Evolutionary conservation across 2,113 vertebrate genomes (phyloP).

Genomic region (Dicentrarchus labrax): DNA sequence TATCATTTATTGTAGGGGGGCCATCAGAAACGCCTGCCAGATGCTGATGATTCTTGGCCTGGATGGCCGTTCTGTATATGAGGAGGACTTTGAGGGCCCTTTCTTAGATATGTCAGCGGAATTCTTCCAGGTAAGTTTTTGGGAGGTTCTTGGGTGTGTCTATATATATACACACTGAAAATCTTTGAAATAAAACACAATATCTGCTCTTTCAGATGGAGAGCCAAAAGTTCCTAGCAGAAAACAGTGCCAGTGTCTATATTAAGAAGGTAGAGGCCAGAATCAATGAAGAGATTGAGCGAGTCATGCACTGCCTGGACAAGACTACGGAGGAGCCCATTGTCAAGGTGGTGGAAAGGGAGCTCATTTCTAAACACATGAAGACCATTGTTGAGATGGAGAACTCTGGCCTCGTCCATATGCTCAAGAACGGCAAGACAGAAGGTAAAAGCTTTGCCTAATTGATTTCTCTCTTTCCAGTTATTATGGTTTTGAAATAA

Average conservation of each 20-base stretch:
- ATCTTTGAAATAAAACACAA: background rate
- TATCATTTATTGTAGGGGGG: conserved; percentile 85
- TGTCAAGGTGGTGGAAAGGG: conserved; percentile 96
- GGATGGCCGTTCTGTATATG: conserved; percentile 96
- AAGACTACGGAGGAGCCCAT: conserved; percentile 97
- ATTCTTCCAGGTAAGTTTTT: conserved; percentile 94
- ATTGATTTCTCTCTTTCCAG: background rate
- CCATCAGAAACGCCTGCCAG: conserved; percentile 97
- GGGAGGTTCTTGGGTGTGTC: background rate
- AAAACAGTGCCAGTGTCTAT: conserved; percentile 99
- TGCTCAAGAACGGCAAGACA: conserved; percentile 98
- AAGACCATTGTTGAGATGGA: conserved; percentile 99
- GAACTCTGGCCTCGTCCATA: conserved; percentile 97
- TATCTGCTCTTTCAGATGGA: conserved; percentile 89
- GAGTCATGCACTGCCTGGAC: conserved; percentile 98
- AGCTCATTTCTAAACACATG: conserved; percentile 99
- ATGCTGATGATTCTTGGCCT: conserved; percentile 99
- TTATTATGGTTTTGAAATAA: background rate
- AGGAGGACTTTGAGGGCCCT: conserved; percentile 97
- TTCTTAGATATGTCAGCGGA: conserved; percentile 99
- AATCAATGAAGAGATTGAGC: conserved; percentile 98
- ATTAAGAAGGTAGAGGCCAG: conserved; percentile 99
- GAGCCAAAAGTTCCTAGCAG: conserved; percentile 98
- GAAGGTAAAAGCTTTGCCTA: conserved; percentile 86
- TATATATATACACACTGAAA: background rate